These are phyloP conservation scores for Oreochromis niloticus DNA, from an alignment of 2,113 vertebrate genomes.

Conservation along the genomic window DNA sequence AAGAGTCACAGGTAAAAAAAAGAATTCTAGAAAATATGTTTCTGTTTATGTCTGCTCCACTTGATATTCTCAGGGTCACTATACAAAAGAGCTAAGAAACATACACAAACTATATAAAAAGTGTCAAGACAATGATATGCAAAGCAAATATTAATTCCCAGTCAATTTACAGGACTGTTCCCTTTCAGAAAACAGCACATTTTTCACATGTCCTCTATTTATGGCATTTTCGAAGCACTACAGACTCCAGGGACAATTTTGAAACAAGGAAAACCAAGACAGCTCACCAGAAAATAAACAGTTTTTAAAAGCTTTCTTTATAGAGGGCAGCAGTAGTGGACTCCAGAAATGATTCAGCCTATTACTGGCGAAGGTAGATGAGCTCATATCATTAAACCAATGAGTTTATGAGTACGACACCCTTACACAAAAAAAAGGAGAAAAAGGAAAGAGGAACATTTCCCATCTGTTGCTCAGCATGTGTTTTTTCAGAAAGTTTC, in stretches of 20 bases:
- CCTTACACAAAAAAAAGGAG: background rate
- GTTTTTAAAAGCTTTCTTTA: background rate
- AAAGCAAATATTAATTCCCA: background rate
- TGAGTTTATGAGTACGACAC: background rate
- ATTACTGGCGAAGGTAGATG: background rate
- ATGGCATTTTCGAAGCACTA: background rate
- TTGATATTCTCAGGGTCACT: background rate
- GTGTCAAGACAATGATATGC: background rate
- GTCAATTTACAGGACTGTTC: background rate
- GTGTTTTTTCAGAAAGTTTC: background rate
- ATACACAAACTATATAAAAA: background rate
- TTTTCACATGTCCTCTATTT: background rate
- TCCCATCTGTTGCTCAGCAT: background rate
- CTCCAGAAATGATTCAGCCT: background rate
- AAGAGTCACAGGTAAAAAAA: conserved; percentile 7
- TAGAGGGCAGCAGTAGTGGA: background rate
- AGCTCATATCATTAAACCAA: background rate
- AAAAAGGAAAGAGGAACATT: background rate
- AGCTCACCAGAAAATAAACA: background rate
- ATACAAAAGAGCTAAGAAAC: background rate
- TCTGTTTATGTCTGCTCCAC: background rate
- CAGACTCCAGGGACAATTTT: background rate
- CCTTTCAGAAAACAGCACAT: background rate
- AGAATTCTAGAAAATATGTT: background rate
- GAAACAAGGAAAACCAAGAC: background rate